Conservation (phyloP, 2,797 vertebrate species). For the Melanotaenia nigrans region DNA sequence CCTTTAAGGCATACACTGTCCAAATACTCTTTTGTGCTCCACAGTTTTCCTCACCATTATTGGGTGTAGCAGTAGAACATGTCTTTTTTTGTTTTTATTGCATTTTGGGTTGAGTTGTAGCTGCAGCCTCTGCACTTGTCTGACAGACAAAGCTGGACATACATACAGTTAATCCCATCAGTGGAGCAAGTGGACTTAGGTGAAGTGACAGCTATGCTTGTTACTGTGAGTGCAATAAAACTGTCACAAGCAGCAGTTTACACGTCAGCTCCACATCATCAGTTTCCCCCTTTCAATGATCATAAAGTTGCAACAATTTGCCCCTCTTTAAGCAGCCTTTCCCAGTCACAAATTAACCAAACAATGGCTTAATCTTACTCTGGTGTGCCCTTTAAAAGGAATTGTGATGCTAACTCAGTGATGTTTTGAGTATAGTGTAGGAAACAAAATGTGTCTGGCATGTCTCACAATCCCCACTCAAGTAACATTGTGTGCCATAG, state of each 20-base stretch:
- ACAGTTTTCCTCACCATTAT: background rate
- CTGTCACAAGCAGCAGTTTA: background rate
- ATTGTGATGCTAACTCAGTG: too few species aligned
- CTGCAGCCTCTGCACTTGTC: background rate
- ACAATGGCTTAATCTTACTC: too few species aligned
- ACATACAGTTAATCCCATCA: background rate
- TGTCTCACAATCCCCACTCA: background rate
- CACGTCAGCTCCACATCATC: background rate
- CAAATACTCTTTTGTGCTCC: background rate
- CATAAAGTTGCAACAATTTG: background rate
- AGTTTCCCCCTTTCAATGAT: background rate
- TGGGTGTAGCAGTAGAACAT: background rate
- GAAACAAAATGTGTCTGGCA: background rate
- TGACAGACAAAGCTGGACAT: slow-evolving; percentile 1
- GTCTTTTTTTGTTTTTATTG: background rate
- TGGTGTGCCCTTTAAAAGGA: too few species aligned
- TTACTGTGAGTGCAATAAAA: background rate
- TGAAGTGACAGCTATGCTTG: background rate
- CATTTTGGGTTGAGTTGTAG: too few species aligned
- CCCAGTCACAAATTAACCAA: too few species aligned
- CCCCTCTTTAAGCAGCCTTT: too few species aligned
- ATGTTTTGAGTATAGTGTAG: too few species aligned
- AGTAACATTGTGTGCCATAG: background rate
- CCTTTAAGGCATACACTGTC: background rate
- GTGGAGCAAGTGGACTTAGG: background rate